Evolutionary conservation across 2,797 vertebrate genomes (phyloP).

Genomic region (Jordanella pulchra): DNA sequence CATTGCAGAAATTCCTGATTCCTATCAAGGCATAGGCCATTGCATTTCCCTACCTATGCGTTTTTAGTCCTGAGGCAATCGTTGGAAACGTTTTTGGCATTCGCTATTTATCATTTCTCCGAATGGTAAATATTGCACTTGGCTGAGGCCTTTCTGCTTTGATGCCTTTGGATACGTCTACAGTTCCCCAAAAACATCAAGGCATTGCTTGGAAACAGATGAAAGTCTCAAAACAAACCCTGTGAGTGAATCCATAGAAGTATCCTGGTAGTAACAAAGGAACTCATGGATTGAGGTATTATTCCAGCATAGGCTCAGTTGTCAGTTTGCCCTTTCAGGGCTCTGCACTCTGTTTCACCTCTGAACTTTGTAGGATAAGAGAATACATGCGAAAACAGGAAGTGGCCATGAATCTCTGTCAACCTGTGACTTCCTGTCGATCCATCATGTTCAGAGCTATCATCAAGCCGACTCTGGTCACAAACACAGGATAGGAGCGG

Average conservation of each 20-base stretch:
- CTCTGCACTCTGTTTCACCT: conserved; percentile 35
- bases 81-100: conserved; percentile 60
- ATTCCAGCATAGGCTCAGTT: conserved; percentile 12
- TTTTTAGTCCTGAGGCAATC: conserved; percentile 48
- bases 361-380: conserved; percentile 37
- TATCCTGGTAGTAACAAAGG: conserved; percentile 33
- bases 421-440: conserved; percentile 56
- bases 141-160: conserved; percentile 50
- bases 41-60: conserved; percentile 48
- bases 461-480: conserved; percentile 22
- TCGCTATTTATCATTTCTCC: conserved; percentile 38
- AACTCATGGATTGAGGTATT: not conserved
- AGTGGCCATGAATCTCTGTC: conserved; percentile 59
- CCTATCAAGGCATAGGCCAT: conserved; percentile 43
- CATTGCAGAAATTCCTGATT: conserved; percentile 62
- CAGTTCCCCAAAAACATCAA: conserved; percentile 45
- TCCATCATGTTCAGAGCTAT: conserved; percentile 53
- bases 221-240: conserved; percentile 56
- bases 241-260: conserved; percentile 42
- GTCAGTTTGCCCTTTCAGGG: conserved; percentile 18
- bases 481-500: conserved; percentile 39
- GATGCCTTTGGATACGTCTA: conserved; percentile 57
- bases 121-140: conserved; percentile 72
- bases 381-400: conserved; percentile 56
- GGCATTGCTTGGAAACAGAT: conserved; percentile 46